phyloP scores from a whole-genome alignment of 2,888 invertebrate genomes.

The Phyllotreta striolata region DNA sequence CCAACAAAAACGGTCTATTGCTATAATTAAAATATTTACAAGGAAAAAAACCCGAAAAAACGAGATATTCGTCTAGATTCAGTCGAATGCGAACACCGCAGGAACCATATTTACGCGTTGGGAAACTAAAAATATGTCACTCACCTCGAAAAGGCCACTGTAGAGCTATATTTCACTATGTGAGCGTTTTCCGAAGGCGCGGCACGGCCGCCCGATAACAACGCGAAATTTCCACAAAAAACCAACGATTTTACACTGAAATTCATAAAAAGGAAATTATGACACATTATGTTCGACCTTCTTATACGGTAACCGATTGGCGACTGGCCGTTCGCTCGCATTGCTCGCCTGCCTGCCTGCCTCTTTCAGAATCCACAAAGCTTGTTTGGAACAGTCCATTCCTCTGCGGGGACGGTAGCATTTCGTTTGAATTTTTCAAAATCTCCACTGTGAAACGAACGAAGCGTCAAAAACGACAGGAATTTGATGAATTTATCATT shows the following conservation, averaged over 20 bases:
- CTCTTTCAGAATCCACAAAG: slow-evolving; percentile 60
- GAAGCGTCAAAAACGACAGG: too few species aligned
- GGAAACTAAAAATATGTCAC: slow-evolving; percentile 59
- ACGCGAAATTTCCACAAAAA: slow-evolving; percentile 54
- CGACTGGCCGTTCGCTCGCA: slow-evolving; percentile 56
- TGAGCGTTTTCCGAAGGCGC: slow-evolving; percentile 52
- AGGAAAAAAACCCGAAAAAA: slow-evolving; percentile 23
- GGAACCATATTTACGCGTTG: slow-evolving; percentile 26
- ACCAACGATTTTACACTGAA: slow-evolving; percentile 57
- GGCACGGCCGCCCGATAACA: slow-evolving; percentile 50
- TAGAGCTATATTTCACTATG: slow-evolving; percentile 49
- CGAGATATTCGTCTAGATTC: background rate
- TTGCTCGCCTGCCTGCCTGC: slow-evolving; percentile 57
- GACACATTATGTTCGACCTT: slow-evolving; percentile 63
- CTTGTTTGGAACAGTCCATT: slow-evolving; percentile 62
- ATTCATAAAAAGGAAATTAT: slow-evolving; percentile 60
- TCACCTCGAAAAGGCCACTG: slow-evolving; percentile 59
- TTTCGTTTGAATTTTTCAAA: slow-evolving; percentile 19
- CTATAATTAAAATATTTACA: slow-evolving; percentile 23
- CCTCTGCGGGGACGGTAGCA: slow-evolving; percentile 42
- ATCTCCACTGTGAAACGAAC: background rate
- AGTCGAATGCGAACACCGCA: slow-evolving; percentile 2
- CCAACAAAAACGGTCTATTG: slow-evolving; percentile 37
- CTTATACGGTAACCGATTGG: slow-evolving; percentile 61
- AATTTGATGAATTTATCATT: too few species aligned